Percentiles rank a stretch among this genome's conserved stretches.
Evolutionary conservation across 2,113 vertebrate genomes (phyloP).

Genomic region (Hystrix brachyura): DNA sequence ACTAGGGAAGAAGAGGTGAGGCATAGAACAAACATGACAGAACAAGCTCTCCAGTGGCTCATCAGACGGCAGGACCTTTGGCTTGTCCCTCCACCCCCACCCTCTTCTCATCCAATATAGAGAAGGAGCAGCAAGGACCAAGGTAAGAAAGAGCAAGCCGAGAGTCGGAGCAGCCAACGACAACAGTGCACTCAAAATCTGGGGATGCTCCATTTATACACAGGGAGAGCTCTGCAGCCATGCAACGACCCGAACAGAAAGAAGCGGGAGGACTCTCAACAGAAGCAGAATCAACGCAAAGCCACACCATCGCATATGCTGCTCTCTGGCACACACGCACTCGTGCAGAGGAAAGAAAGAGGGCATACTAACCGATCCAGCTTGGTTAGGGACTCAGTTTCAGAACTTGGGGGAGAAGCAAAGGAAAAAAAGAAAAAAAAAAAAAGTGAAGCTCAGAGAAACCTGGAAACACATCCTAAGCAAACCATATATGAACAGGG

Average conservation of each 20-base stretch:
- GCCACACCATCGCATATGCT: constrained; percentile 83
- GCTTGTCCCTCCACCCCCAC: background rate
- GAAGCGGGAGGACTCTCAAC: constrained; percentile 85
- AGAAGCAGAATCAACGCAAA: constrained; percentile 83
- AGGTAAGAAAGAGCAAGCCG: constrained; percentile 62
- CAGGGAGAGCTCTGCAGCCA: constrained; percentile 85
- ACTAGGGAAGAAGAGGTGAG: constrained; percentile 53
- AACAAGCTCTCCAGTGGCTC: background rate
- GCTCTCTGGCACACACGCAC: constrained; percentile 89
- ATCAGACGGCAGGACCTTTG: background rate
- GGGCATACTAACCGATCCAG: constrained; percentile 99
- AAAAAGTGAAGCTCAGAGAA: constrained; percentile 92
- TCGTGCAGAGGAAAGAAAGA: constrained; percentile 95
- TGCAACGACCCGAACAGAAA: constrained; percentile 87
- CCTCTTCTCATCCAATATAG: constrained; percentile 43
- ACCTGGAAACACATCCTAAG: constrained; percentile 89
- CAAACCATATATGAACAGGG: constrained; percentile 86
- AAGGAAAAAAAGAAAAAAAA: constrained; percentile 89
- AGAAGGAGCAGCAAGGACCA: constrained; percentile 36
- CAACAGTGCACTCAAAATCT: constrained; percentile 49
- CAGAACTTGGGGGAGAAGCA: constrained; percentile 99
- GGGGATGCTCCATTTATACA: constrained; percentile 74
- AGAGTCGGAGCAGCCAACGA: constrained; percentile 74
- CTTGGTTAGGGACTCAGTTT: constrained; percentile 99
- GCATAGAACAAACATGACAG: background rate